These are phyloP conservation scores for Lycia hirtaria DNA, from an alignment of 2,888 invertebrate genomes.

Conservation along the genomic window DNA sequence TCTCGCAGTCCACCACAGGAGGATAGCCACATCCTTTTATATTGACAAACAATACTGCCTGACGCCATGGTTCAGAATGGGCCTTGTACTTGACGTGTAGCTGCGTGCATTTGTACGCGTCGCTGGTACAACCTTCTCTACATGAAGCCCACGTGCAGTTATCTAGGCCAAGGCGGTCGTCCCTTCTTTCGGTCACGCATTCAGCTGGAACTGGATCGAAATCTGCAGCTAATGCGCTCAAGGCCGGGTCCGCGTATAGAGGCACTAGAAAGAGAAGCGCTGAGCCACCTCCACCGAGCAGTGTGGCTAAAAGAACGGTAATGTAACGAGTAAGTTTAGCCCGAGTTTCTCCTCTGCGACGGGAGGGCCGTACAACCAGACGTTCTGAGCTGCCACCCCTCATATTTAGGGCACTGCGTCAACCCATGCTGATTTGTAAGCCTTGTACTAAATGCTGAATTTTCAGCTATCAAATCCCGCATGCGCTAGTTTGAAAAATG, in stretches of 20 bases:
- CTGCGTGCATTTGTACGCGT: conserved; percentile 89
- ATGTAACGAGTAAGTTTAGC: conserved; percentile 77
- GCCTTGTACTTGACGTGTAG: conserved; percentile 87
- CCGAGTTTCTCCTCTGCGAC: conserved; percentile 72
- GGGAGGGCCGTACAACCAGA: conserved; percentile 71
- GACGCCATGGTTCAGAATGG: conserved; percentile 78
- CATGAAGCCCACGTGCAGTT: conserved; percentile 94
- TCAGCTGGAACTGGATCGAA: conserved; percentile 90
- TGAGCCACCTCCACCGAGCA: conserved; percentile 77
- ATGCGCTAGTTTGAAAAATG: conserved; percentile 55
- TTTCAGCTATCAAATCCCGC: conserved; percentile 29
- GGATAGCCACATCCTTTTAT: conserved; percentile 95
- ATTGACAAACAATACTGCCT: conserved; percentile 90
- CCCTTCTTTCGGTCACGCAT: conserved; percentile 89
- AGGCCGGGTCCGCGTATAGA: conserved; percentile 80
- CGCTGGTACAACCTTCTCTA: conserved; percentile 92
- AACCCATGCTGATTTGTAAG: conserved; percentile 74
- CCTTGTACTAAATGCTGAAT: conserved; percentile 41
- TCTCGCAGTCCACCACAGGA: conserved; percentile 90
- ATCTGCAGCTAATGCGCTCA: conserved; percentile 89
- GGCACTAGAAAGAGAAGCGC: conserved; percentile 81
- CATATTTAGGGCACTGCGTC: conserved; percentile 76
- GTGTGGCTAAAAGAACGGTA: conserved; percentile 73
- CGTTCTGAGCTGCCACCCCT: conserved; percentile 80
- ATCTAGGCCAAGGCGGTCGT: conserved; percentile 89